phyloP scores from a whole-genome alignment of 2,888 invertebrate species.

The Drosophila monieri region DNA sequence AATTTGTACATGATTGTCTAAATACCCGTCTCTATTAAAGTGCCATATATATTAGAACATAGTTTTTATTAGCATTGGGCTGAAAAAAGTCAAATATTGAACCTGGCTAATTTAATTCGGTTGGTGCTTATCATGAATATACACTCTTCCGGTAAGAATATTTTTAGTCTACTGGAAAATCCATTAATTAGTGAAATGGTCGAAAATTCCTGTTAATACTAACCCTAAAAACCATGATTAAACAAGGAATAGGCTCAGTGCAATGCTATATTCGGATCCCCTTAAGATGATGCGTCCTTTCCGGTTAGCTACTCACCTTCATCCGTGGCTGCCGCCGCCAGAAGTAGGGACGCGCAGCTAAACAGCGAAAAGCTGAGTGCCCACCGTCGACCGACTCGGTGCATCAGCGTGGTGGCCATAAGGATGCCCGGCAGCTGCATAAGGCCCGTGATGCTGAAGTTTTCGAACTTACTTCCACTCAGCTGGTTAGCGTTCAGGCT shows the following conservation, averaged over 20 bases:
- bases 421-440: constrained; percentile 90
- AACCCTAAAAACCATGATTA: not conserved
- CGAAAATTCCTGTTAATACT: no score
- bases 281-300: not conserved
- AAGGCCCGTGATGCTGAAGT: constrained; percentile 86
- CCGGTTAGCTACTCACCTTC: constrained; percentile 28
- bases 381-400: constrained; percentile 87
- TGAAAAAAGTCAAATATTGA: no score
- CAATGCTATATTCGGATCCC: not conserved
- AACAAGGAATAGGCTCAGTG: not conserved
- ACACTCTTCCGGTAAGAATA: no score
- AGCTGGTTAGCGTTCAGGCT: constrained; percentile 90
- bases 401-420: constrained; percentile 86
- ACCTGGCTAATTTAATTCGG: no score
- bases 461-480: constrained; percentile 89
- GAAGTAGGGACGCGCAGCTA: constrained; percentile 84
- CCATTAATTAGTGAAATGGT: no score
- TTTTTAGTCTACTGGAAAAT: no score
- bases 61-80: no score
- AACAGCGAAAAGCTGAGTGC: constrained; percentile 87
- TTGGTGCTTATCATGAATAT: no score
- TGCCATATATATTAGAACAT: no score
- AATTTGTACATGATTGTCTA: no score
- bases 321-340: constrained; percentile 61
- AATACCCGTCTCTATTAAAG: no score